A percentile compares a stretch with the other conserved stretches of the same genome.
Evolutionary conservation across 2,888 invertebrate species (phyloP).

Genomic region (Dryadula phaetusa): DNA sequence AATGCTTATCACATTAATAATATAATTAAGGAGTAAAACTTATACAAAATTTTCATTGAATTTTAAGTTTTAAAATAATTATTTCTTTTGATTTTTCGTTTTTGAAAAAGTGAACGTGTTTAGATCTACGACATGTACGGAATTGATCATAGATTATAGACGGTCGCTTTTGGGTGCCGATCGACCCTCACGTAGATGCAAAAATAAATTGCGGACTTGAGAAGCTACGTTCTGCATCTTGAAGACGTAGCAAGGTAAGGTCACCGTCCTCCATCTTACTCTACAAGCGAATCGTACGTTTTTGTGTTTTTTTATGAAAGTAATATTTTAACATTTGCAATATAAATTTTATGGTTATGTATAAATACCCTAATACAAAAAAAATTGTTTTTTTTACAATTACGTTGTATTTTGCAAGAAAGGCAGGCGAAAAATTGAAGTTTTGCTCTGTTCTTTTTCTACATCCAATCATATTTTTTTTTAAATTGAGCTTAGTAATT

Average conservation of each 20-base stretch:
- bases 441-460: too few species aligned
- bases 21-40: too few species aligned
- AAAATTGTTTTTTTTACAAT: too few species aligned
- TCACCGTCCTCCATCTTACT: slow-evolving; percentile 27
- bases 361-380: neutral
- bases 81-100: neutral
- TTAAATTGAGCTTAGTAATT: too few species aligned
- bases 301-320: neutral
- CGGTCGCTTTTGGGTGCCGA: slow-evolving; percentile 19
- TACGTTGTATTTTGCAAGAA: too few species aligned
- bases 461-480: too few species aligned
- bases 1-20: too few species aligned
- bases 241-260: slow-evolving; percentile 32
- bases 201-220: slow-evolving; percentile 42
- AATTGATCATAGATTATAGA: slow-evolving; percentile 33
- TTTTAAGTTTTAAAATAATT: neutral
- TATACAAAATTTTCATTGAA: too few species aligned
- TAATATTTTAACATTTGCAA: neutral
- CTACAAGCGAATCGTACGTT: slow-evolving; percentile 3
- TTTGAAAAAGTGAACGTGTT: slow-evolving; percentile 20
- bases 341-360: neutral
- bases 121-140: slow-evolving; percentile 25
- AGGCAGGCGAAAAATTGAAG: too few species aligned
- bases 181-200: slow-evolving; percentile 43
- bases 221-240: slow-evolving; percentile 40